phyloP scores from a whole-genome alignment of 2,797 vertebrate species.

The Myotis myotis region DNA sequence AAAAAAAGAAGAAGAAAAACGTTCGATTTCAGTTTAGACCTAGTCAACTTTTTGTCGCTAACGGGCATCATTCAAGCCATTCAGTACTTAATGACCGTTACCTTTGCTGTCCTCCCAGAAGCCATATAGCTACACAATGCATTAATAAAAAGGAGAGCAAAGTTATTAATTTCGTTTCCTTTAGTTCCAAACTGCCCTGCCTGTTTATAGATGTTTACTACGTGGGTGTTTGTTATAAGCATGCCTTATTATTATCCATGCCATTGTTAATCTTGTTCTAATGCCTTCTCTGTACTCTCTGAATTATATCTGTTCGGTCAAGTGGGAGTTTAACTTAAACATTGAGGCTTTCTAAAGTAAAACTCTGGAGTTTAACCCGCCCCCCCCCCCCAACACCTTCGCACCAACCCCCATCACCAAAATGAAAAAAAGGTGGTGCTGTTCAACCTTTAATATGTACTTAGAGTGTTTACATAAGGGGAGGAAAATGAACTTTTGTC shows the following conservation, averaged over 20 bases:
- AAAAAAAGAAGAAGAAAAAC: slow-evolving; percentile 55
- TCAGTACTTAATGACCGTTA: slow-evolving; percentile 60
- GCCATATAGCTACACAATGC: not conserved
- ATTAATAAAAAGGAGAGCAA: slow-evolving; percentile 24
- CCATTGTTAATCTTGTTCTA: slow-evolving; percentile 37
- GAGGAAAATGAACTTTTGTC: slow-evolving; percentile 82
- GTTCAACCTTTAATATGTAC: slow-evolving; percentile 78
- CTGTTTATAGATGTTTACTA: slow-evolving; percentile 25
- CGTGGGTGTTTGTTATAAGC: slow-evolving; percentile 38
- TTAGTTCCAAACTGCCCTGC: not conserved
- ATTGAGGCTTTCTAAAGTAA: slow-evolving; percentile 30
- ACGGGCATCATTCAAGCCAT: slow-evolving; percentile 72
- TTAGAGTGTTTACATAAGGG: slow-evolving; percentile 74
- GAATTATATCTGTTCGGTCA: not conserved
- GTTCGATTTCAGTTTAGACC: slow-evolving; percentile 79
- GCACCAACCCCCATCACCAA: not conserved
- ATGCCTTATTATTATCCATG: slow-evolving; percentile 21
- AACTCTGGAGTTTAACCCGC: not conserved
- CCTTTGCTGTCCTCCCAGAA: slow-evolving; percentile 32
- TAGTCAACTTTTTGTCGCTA: slow-evolving; percentile 76
- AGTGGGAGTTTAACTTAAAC: slow-evolving; percentile 54
- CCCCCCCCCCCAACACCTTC: not conserved
- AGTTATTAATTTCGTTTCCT: slow-evolving; percentile 46
- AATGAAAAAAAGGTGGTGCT: slow-evolving; percentile 52
- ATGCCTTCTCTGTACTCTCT: slow-evolving; percentile 24